Evolutionary conservation across 2,888 invertebrate genomes (phyloP).

Genomic region (Anthophora plumipes): DNA sequence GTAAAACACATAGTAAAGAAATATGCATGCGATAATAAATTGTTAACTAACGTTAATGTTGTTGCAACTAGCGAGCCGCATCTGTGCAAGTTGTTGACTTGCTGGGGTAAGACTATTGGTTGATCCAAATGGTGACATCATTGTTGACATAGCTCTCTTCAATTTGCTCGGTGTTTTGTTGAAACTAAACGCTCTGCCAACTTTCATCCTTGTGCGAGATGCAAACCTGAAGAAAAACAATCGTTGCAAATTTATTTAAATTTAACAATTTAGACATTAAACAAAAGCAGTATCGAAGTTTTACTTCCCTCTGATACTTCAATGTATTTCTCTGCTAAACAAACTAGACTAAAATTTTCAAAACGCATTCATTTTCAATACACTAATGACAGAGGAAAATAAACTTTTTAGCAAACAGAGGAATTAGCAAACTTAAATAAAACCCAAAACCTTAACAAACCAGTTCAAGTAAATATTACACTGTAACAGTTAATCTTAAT

Average conservation of each 20-base stretch:
- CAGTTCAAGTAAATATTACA: slow-evolving; percentile 70
- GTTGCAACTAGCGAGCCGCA: slow-evolving; percentile 94
- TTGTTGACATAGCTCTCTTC: slow-evolving; percentile 96
- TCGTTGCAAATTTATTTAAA: slow-evolving; percentile 33
- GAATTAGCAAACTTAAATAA: slow-evolving; percentile 62
- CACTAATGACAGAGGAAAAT: slow-evolving; percentile 56
- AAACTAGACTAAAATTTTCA: neutral
- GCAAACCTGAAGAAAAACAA: slow-evolving; percentile 87
- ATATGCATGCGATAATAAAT: slow-evolving; percentile 57
- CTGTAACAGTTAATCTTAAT: slow-evolving; percentile 32
- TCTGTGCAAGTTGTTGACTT: slow-evolving; percentile 91
- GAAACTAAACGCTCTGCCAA: slow-evolving; percentile 97
- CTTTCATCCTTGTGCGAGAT: slow-evolving; percentile 93
- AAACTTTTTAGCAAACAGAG: slow-evolving; percentile 68
- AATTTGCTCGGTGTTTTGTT: slow-evolving; percentile 97
- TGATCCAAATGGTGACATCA: slow-evolving; percentile 96
- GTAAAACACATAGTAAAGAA: slow-evolving; percentile 44
- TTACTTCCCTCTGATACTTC: slow-evolving; percentile 47
- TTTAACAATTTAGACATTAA: slow-evolving; percentile 13
- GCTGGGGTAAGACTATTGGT: slow-evolving; percentile 93
- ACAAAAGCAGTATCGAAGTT: slow-evolving; percentile 55
- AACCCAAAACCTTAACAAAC: slow-evolving; percentile 64
- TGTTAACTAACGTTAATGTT: slow-evolving; percentile 91
- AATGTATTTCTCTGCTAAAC: neutral
- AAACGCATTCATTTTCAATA: neutral